Base-by-base conservation (phyloP, 1,140 invertebrate species). In the Rhagoletis zephyria region DNA sequence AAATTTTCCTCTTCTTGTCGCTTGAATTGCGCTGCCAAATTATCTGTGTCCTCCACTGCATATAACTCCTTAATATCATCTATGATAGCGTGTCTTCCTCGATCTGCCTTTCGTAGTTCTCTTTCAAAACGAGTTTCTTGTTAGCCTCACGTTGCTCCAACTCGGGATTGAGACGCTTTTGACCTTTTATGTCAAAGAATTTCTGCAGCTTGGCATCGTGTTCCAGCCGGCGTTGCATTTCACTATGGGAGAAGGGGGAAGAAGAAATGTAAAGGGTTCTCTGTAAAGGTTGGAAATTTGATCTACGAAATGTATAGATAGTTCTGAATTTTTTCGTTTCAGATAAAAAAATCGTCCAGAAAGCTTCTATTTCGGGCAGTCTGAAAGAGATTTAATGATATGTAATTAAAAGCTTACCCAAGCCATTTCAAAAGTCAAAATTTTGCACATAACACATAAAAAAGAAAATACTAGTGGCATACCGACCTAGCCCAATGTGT, bases 1-100 rank as follows among this genome's bases (percentile, higher is more conserved):
- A 98, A 98, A 93, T 98, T 98, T 90, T 97, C 96, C 90, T 98
- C 97, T 91, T 98, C 97, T 89, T 97, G 96, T 81, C 97, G 96
- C n/a, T 96, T 95, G 93, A 97, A 98, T 89, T 96, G 94, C 12
- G 95, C 94, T 6, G 96, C 96, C 19, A 98, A 93, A 40, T 95
- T 95, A 88, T 97, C 96, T 3, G 97, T 94, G 90, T 97, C 96
- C 40, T 95, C 94, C 91, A 98, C 96, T 0, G 95, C 95, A 89
- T 95, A 93, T 85, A 95, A 94, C 87, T 94, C 94, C 89, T 95
- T 94, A 61, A 97, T 96, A 90, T 95, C 94, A 67, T 96, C 94
- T 70, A 98, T 94, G 74, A 97, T 97, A 77, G 95, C 94, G 89
- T 96, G 95, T 97, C 97, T 89, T 95, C 94, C 45, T 94, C 93